Base-by-base conservation (phyloP, 1,140 invertebrate genomes). In the Orius laevigatus region DNA sequence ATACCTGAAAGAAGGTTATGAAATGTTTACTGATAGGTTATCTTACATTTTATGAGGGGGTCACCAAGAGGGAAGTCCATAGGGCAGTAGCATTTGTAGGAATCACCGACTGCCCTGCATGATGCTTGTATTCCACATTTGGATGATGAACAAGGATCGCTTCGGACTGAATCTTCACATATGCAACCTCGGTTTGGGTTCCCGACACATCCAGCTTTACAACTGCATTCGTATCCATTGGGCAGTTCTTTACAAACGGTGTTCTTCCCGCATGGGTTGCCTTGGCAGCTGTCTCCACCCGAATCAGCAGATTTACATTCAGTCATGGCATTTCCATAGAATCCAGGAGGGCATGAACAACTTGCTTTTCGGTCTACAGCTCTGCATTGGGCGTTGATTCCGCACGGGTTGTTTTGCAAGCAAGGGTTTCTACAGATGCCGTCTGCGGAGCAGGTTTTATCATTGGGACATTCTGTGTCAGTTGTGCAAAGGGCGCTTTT, bases 381-480 rank as follows among this genome's bases (percentile, higher is more conserved):
- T n/a, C 78, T 72, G 58, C 89, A 93, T 54, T 88, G 81, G 0
- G 87, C 85, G 64, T 91, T 90, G 10, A 73, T 63, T 8, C 87
- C 88, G 59, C 88, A 93, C 2, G 74, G 73, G 9, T 73, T 74
- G 39, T 74, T 68, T 56, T 81, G 76, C 16, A 81, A 56, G 59
- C 88, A 93, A 2, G 87, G 83, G 68, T 90, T 89, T 42, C 76
- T 77, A 58, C 88, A 93, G 44, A 75, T 75, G 9, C 78, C 74
- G 48, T 79, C 75, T 3, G 67, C 61, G 60, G 72, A 72, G 60
- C 87, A 92, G 51, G 36, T 41, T 33, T 90, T 86, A 56, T 78
- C 81, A 1, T 68, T 56, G 40, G 78, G 78, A 60, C 89, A 93
- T 54, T 92, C 86, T 1, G 73, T 65, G 59, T 90, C 77, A 18